Evolutionary conservation across 1,140 invertebrate genomes (phyloP).

Genomic region (Aphidius ervi): DNA sequence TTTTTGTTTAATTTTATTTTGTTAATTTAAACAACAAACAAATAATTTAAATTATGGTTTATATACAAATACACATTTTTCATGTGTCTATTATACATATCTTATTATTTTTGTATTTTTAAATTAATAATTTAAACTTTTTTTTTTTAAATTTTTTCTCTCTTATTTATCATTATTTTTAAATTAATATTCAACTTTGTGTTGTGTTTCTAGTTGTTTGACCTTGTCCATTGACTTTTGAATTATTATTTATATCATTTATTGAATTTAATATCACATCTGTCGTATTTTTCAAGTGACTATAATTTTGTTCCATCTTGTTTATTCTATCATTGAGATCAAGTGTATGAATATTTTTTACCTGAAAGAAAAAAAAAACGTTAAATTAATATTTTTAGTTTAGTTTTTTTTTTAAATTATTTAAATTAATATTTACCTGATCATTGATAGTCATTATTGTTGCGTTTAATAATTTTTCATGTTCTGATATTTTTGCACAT

Average conservation of each 20-base stretch:
- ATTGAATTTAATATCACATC: constrained; percentile 25
- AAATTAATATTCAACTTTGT: not conserved
- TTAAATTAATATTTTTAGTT: not conserved
- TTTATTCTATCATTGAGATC: constrained; percentile 33
- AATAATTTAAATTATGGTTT: too few species aligned
- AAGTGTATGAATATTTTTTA: constrained; percentile 29
- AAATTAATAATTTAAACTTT: too few species aligned
- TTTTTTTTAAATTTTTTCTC: too few species aligned
- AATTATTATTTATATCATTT: not conserved
- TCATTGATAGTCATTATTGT: too few species aligned
- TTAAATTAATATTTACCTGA: not conserved
- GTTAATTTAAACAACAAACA: too few species aligned
- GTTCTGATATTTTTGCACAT: constrained; percentile 36
- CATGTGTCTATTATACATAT: too few species aligned
- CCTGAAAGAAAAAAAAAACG: constrained; percentile 26
- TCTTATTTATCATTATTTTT: too few species aligned
- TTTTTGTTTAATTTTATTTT: too few species aligned
- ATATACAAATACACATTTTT: too few species aligned
- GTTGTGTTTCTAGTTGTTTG: not conserved
- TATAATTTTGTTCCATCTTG: constrained; percentile 36
- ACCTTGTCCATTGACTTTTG: not conserved
- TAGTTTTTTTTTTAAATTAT: too few species aligned
- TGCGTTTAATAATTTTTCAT: constrained; percentile 23
- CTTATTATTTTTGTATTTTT: too few species aligned
- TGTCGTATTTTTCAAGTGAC: constrained; percentile 33